These are phyloP conservation scores for Paedocypris micromegethes DNA, from an alignment of 2,797 vertebrate species.

Conservation along the genomic window DNA sequence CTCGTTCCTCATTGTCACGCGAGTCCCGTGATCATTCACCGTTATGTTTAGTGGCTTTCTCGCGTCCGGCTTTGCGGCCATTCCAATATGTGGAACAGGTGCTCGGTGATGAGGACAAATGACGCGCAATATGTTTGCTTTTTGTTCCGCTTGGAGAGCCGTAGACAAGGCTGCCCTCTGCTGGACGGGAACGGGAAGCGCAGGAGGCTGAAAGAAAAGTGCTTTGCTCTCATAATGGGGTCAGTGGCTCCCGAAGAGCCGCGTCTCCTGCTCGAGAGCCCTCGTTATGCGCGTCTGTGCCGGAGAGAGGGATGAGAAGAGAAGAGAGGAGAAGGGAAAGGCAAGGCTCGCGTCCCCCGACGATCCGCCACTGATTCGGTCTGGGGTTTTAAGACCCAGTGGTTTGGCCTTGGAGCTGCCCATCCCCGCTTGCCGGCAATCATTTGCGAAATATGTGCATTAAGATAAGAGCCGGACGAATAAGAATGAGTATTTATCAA, in stretches of 20 bases:
- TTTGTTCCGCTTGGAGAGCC: conserved; percentile 34
- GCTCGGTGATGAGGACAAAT: conserved; percentile 29
- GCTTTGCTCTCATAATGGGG: conserved; percentile 65
- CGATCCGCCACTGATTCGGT: conserved; percentile 35
- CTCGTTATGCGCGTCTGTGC: conserved; percentile 35
- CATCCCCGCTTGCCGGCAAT: conserved; percentile 41
- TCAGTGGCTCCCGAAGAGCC: conserved; percentile 59
- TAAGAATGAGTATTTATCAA: conserved; percentile 73
- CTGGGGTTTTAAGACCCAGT: conserved; percentile 45
- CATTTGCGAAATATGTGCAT: conserved; percentile 56
- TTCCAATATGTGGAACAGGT: conserved; percentile 29
- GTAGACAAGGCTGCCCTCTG: conserved; percentile 77
- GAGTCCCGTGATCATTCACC: conserved; percentile 28
- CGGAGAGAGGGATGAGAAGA: conserved; percentile 27
- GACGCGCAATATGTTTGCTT: conserved; percentile 35
- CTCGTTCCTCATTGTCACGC: conserved; percentile 33
- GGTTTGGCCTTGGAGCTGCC: conserved; percentile 34
- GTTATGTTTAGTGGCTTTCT: conserved; percentile 7
- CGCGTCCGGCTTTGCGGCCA: conserved; percentile 7
- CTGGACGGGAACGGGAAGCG: conserved; percentile 62
- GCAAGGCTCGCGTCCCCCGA: conserved; percentile 21
- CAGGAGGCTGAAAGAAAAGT: conserved; percentile 45
- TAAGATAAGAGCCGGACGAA: conserved; percentile 66
- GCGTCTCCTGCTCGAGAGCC: conserved; percentile 49
- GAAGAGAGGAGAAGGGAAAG: conserved; percentile 27